Evolutionary conservation across 2,888 invertebrate genomes (phyloP).

Genomic region (Yponomeuta plumbellus): DNA sequence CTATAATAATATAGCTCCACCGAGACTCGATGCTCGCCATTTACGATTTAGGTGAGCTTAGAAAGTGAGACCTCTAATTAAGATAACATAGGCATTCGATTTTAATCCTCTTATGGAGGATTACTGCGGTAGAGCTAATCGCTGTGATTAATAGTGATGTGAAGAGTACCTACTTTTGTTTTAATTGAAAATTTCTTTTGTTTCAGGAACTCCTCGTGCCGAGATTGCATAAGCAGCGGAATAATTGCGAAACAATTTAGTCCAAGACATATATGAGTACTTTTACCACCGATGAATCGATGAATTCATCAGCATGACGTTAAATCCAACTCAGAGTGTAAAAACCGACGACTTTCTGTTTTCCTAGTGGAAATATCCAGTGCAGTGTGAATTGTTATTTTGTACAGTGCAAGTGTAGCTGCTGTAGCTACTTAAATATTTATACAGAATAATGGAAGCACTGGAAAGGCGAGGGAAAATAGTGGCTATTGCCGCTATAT

Average conservation of each 20-base stretch:
- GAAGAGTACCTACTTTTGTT: neutral
- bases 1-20: slow-evolving; percentile 10
- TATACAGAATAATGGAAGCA: slow-evolving; percentile 65
- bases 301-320: slow-evolving; percentile 3
- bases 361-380: neutral
- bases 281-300: neutral
- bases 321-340: neutral
- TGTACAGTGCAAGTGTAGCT: neutral
- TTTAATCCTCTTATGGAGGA: slow-evolving; percentile 2
- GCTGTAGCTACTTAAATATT: neutral
- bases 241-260: neutral
- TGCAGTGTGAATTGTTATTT: slow-evolving; percentile 4
- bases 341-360: neutral
- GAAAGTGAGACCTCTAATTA: slow-evolving; percentile 12
- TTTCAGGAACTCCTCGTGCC: slow-evolving; percentile 3
- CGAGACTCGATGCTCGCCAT: slow-evolving; percentile 5
- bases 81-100: slow-evolving; percentile 8
- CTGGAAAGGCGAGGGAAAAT: slow-evolving; percentile 55
- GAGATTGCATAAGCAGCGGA: neutral
- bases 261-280: neutral
- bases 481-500: slow-evolving; percentile 39
- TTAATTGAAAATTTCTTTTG: neutral
- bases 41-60: slow-evolving; percentile 15
- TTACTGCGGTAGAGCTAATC: neutral
- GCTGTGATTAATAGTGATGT: neutral